phyloP scores from a whole-genome alignment of 2,113 vertebrate genomes.

The Catharus bicknelli region DNA sequence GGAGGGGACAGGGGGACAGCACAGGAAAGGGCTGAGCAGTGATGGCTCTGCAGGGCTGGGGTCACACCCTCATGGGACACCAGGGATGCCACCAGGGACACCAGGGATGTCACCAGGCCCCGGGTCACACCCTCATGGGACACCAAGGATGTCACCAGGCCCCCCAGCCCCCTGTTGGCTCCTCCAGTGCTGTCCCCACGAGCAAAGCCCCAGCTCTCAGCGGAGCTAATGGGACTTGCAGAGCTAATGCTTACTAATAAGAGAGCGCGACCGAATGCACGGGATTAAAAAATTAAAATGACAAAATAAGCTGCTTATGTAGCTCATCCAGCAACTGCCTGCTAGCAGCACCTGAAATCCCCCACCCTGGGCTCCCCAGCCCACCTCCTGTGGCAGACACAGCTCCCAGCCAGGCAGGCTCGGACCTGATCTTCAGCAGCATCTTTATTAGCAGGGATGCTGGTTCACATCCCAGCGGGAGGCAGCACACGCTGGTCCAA shows the following conservation, averaged over 20 bases:
- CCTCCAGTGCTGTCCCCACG: not conserved
- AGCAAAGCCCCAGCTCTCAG: conserved; percentile 4
- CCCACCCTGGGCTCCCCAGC: not conserved
- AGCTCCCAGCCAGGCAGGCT: not conserved
- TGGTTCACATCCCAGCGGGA: not conserved
- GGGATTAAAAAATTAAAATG: conserved; percentile 66
- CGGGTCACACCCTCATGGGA: not conserved
- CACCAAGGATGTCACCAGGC: accelerated
- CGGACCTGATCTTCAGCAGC: accelerated
- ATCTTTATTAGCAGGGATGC: accelerated
- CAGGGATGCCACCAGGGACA: accelerated
- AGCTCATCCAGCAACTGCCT: not conserved
- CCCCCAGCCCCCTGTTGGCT: not conserved
- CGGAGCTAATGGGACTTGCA: conserved; percentile 44
- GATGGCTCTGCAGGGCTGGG: accelerated
- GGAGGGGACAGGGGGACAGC: accelerated
- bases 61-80: not conserved
- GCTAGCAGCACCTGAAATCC: conserved; percentile 5
- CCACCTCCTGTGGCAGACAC: not conserved
- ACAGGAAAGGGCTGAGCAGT: accelerated
- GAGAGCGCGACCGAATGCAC: not conserved
- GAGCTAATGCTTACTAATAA: conserved; percentile 68
- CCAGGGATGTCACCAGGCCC: too few species aligned
- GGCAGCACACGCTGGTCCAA: not conserved
- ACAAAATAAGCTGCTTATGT: conserved; percentile 58